phyloP scores from a whole-genome alignment of 2,888 invertebrate species.

The Pammene fasciana region DNA sequence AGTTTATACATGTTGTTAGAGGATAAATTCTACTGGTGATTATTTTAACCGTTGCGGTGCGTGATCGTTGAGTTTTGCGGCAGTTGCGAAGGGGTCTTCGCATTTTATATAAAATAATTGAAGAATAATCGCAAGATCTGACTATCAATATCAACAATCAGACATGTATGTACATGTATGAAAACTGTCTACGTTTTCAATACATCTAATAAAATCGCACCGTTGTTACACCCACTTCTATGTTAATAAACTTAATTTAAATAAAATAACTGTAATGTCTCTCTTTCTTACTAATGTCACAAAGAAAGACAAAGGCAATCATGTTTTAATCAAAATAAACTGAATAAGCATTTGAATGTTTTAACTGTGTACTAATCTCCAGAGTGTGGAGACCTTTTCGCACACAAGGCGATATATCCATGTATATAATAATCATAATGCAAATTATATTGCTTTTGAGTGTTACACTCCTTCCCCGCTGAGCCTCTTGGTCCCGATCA shows the following conservation, averaged over 20 bases:
- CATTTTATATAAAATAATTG: constrained; percentile 2
- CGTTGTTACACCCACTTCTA: background rate
- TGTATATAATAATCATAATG: constrained; percentile 39
- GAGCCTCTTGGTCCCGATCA: constrained; percentile 22
- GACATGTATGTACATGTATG: background rate
- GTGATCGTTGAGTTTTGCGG: constrained; percentile 52
- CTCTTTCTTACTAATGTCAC: constrained; percentile 4
- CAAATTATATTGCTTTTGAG: constrained; percentile 36
- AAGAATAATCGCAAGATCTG: constrained; percentile 2
- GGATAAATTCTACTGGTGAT: constrained; percentile 75
- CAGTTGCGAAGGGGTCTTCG: constrained; percentile 34
- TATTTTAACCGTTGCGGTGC: constrained; percentile 62
- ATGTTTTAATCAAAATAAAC: background rate
- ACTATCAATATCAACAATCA: background rate
- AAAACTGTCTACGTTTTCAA: background rate
- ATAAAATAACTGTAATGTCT: background rate
- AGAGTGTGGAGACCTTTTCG: constrained; percentile 26
- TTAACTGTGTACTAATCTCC: background rate
- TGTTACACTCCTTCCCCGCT: constrained; percentile 27
- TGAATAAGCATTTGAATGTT: constrained; percentile 3
- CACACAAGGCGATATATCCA: constrained; percentile 23
- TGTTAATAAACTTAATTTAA: background rate
- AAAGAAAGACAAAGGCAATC: constrained; percentile 6
- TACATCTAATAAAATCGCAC: background rate
- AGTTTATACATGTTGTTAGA: constrained; percentile 77